phyloP scores from a whole-genome alignment of 2,113 vertebrate genomes.

The Sakesphorus luctuosus region DNA sequence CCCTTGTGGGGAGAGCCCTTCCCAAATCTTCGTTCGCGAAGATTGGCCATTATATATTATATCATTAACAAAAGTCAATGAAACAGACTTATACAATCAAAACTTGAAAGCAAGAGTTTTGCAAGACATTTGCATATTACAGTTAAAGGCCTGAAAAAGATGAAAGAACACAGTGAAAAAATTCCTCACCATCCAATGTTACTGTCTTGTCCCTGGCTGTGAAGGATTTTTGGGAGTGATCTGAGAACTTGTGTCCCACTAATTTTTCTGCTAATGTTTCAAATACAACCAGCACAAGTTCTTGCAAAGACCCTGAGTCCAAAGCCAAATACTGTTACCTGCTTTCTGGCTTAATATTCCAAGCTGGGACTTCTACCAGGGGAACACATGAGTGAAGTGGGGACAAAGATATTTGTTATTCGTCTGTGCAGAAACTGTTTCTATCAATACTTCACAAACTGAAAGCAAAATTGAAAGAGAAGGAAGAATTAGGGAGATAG shows the following conservation, averaged over 20 bases:
- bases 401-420: constrained; percentile 29
- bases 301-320: background rate
- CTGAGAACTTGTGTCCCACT: background rate
- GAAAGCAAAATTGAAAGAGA: constrained; percentile 41
- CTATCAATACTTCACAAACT: constrained; percentile 3
- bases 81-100: background rate
- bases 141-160: background rate
- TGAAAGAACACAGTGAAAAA: background rate
- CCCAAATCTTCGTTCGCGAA: too few relatives aligned
- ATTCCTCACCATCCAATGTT: background rate
- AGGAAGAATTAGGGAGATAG: background rate
- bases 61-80: background rate
- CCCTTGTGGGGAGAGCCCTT: too few relatives aligned
- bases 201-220: background rate
- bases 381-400: constrained; percentile 33
- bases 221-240: background rate
- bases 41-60: too few relatives aligned
- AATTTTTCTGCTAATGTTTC: constrained; percentile 20
- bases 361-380: constrained; percentile 49
- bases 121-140: background rate
- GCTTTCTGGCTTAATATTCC: constrained; percentile 24
- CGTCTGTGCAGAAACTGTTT: constrained; percentile 21
- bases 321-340: constrained; percentile 22
- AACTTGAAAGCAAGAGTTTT: background rate
- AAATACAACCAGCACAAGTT: constrained; percentile 11